A percentile compares a stretch with the other conserved stretches of the same genome.
phyloP scores from a whole-genome alignment of 2,113 vertebrate genomes.

The Illadopsis cleaveri region DNA sequence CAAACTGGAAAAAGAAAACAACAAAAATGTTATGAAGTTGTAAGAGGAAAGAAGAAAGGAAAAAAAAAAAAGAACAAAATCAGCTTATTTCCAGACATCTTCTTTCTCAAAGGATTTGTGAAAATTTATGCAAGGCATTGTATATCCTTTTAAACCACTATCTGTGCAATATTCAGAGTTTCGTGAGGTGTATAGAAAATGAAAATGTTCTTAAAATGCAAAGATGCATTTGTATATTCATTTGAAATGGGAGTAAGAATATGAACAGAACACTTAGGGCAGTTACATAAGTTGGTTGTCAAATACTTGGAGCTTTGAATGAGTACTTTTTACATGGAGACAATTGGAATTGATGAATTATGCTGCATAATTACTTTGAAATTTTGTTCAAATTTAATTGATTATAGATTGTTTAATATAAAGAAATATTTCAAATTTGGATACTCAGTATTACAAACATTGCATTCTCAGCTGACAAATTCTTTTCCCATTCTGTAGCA shows the following conservation, averaged over 20 bases:
- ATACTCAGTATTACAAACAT: rapidly evolving
- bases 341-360: neutral
- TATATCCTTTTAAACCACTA: neutral
- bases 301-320: neutral
- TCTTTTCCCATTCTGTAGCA: neutral
- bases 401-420: neutral
- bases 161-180: neutral
- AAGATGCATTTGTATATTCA: neutral
- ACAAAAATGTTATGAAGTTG: neutral
- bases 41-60: neutral
- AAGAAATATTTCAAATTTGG: neutral
- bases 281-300: neutral
- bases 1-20: neutral
- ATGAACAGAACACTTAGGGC: neutral
- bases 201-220: neutral
- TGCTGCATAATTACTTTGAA: neutral
- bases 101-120: conserved; percentile 1
- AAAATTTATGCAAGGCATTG: conserved; percentile 27
- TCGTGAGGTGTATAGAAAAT: neutral
- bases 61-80: neutral
- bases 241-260: neutral
- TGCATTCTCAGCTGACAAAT: neutral
- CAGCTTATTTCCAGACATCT: neutral
- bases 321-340: neutral
- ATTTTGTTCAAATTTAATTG: neutral